Base-by-base conservation (phyloP, 1,140 invertebrate species). In the Pseudomyrmex pallidus region DNA sequence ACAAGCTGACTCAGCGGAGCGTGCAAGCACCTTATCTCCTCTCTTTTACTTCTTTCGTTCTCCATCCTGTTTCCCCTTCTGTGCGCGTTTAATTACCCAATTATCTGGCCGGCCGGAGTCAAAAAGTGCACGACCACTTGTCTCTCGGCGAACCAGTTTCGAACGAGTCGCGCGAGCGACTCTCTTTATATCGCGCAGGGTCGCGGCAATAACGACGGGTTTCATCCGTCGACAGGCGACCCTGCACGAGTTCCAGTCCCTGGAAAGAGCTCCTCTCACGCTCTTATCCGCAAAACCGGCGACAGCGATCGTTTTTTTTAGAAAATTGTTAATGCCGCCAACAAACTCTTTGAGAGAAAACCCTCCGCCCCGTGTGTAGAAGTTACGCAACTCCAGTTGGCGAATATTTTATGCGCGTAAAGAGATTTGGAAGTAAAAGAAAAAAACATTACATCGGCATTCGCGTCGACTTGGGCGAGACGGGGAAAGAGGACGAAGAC, bases 131-230 rank as follows among this genome's bases (percentile, higher is more conserved):
- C 67, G 85, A 87, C 85, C 86, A 35, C 35, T 35, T 83, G 82
- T 25, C 25, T 90, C 83, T 90, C 83, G 85, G 74, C 84, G 88
- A 86, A 90, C 90, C 86, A 88, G 87, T 91, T 91, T 74, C 68
- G 48, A 86, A 85, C 83, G 52, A 76, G 74, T 83, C 59, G 66
- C 76, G 54, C 59, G 20, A 25, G 35, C 61, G 76, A 68, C 15
- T 48, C 13, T 61, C 68, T 54, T 61, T 80, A 44, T 17, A 44
- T 17, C 20, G 46, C 72, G 66, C 76, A 80, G 76, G 66, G 66
- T 78, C 66, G 76, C 12, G 35, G 48, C 67, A 61, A 72, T 80
- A 80, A 80, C 46, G 66, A 70, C n/a, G 52, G 15, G 64, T 15
- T 80, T 80, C 46, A 80, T n/a, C 63, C 54, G 74, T 35, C 35